These are phyloP conservation scores for Bombus difficillimus DNA, from an alignment of 1,140 invertebrate genomes.

Conservation along the genomic window DNA sequence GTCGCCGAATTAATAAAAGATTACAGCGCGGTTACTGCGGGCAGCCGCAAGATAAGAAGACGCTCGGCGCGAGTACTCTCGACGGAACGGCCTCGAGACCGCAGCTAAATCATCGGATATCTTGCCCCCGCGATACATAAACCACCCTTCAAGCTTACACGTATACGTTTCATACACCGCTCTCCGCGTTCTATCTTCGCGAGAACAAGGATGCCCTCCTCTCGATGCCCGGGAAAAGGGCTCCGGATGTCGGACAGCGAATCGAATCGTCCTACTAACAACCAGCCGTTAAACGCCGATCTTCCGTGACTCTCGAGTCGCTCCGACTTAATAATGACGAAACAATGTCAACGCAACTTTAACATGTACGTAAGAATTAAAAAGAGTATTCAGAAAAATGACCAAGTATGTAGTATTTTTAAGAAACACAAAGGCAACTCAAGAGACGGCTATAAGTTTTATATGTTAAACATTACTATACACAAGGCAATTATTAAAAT, in stretches of 20 bases:
- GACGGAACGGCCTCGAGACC: conserved; percentile 73
- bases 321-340: neutral
- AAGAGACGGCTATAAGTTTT: neutral
- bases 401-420: neutral
- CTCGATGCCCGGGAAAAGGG: conserved; percentile 45
- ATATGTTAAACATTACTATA: neutral
- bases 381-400: neutral
- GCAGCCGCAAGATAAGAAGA: conserved; percentile 79
- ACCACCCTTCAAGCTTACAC: conserved; percentile 82
- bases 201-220: conserved; percentile 48
- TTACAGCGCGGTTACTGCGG: conserved; percentile 81
- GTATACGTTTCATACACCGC: conserved; percentile 66
- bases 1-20: conserved; percentile 84
- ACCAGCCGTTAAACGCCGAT: neutral
- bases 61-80: conserved; percentile 61
- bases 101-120: conserved; percentile 83
- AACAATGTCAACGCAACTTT: neutral
- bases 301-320: no score
- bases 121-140: conserved; percentile 82
- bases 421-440: neutral
- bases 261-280: neutral
- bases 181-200: conserved; percentile 56
- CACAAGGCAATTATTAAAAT: neutral
- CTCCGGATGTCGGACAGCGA: conserved; percentile 50
- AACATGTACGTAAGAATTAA: neutral